A percentile compares a stretch with the other conserved stretches of the same genome.
Conservation (phyloP, 2,888 invertebrate genomes). For the Noctuana brunneofusca region DNA sequence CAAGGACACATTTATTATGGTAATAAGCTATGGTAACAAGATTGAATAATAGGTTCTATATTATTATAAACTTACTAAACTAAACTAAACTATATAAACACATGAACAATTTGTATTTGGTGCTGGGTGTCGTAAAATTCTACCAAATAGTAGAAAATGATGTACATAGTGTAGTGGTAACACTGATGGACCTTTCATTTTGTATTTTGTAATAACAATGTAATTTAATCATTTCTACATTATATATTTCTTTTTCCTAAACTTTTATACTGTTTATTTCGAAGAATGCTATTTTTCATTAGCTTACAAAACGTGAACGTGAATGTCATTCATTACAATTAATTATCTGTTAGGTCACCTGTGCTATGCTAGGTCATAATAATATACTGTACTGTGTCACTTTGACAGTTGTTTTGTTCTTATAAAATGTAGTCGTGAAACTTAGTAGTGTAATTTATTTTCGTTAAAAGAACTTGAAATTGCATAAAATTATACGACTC, state of each 20-base stretch:
- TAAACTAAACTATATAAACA: no score
- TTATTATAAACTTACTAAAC: no score
- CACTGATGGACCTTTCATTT: neutral
- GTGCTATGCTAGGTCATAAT: no score
- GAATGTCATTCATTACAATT: neutral
- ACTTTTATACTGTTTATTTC: neutral
- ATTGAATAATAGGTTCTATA: no score
- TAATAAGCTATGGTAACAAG: no score
- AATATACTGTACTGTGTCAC: no score
- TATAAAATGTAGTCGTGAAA: constrained; percentile 43
- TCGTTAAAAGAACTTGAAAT: neutral
- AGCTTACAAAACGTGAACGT: neutral
- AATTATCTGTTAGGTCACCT: constrained; percentile 15
- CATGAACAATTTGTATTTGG: no score
- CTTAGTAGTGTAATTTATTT: constrained; percentile 31
- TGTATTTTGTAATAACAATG: neutral
- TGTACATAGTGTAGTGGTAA: neutral
- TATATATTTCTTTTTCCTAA: neutral
- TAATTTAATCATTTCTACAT: neutral
- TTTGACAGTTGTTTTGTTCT: constrained; percentile 38
- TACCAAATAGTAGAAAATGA: neutral
- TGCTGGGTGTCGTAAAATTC: neutral
- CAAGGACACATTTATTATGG: no score
- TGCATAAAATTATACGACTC: neutral
- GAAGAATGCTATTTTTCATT: neutral